These are phyloP conservation scores for Euschistus heros DNA, from an alignment of 1,140 invertebrate species.

Conservation along the genomic window DNA sequence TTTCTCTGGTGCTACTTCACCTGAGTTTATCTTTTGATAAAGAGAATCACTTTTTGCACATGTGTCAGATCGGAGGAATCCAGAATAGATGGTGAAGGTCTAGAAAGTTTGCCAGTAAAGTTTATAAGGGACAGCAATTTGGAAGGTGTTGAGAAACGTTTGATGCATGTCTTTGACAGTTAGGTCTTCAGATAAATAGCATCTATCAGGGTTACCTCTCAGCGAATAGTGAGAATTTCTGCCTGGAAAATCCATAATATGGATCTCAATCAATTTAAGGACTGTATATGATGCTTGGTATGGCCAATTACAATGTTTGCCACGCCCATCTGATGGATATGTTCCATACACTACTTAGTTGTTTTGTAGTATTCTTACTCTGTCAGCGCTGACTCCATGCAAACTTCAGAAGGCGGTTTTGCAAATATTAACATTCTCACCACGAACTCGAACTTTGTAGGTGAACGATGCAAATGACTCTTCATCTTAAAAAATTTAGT, in stretches of 20 bases:
- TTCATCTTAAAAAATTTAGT: too few relatives aligned
- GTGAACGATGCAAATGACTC: too few relatives aligned
- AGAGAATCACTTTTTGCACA: background rate
- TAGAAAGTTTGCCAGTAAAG: background rate
- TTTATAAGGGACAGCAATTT: background rate
- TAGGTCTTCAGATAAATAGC: conserved; percentile 6
- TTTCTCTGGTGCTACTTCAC: background rate
- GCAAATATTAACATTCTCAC: background rate
- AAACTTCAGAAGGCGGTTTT: background rate
- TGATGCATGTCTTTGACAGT: conserved; percentile 7
- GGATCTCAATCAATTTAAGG: background rate
- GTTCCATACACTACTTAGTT: background rate
- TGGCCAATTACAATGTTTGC: conserved; percentile 1
- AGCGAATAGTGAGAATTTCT: background rate
- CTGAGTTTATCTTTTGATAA: background rate
- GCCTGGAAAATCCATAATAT: background rate
- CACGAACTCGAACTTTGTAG: background rate
- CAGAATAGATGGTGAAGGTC: background rate
- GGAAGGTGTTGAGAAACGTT: background rate
- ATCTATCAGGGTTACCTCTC: background rate
- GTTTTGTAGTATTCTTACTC: background rate
- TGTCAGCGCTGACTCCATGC: background rate
- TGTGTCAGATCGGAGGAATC: background rate
- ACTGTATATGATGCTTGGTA: background rate
- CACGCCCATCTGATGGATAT: background rate